Percentiles rank a stretch among this genome's conserved stretches.
phyloP scores from a whole-genome alignment of 2,888 invertebrate species.

The Drosophila peninsularis region DNA sequence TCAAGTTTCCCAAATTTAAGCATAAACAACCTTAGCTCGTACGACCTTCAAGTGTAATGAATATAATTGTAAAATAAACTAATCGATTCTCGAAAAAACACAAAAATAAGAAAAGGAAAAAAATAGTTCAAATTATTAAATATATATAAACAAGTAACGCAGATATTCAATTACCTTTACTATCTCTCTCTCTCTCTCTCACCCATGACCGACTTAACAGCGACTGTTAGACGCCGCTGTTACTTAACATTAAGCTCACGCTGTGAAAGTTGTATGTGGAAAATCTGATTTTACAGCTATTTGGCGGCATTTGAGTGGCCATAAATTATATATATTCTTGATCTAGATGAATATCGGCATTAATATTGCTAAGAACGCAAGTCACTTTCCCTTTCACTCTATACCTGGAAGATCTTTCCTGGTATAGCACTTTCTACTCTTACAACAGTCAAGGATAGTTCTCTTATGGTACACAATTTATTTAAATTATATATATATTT shows the following conservation, averaged over 20 bases:
- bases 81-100: constrained; percentile 54
- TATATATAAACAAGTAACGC: not conserved
- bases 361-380: too few species aligned
- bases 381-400: too few species aligned
- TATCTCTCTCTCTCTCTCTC: not conserved
- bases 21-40: constrained; percentile 18
- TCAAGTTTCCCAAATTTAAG: constrained; percentile 6
- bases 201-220: not conserved
- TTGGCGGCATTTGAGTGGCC: not conserved
- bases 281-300: not conserved
- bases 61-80: constrained; percentile 63
- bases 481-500: constrained; percentile 5
- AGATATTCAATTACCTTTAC: constrained; percentile 4
- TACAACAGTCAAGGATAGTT: not conserved
- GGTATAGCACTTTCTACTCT: too few species aligned
- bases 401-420: too few species aligned
- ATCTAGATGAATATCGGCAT: too few species aligned
- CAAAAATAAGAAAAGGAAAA: not conserved
- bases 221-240: constrained; percentile 10
- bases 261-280: too few species aligned
- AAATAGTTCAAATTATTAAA: constrained; percentile 9
- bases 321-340: not conserved
- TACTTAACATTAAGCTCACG: not conserved
- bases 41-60: constrained; percentile 43
- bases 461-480: constrained; percentile 5